These are phyloP conservation scores for Ophioninae sp. DNA, from an alignment of 2,888 invertebrate species.

Conservation along the genomic window DNA sequence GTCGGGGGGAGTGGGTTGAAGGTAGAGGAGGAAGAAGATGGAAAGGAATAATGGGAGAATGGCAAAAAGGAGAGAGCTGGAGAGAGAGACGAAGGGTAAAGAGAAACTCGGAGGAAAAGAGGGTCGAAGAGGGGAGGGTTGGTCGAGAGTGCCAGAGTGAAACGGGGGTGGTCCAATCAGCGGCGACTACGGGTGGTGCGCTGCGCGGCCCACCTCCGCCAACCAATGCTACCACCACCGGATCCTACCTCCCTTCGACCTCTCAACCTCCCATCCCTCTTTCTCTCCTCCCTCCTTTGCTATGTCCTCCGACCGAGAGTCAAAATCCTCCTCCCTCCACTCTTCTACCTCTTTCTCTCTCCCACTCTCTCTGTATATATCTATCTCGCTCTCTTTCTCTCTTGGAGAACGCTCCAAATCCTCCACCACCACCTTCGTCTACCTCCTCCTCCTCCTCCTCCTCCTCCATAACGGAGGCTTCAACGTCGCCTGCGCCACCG, in stretches of 20 bases:
- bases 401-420: slow-evolving; percentile 64
- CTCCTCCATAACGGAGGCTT: slow-evolving; percentile 66
- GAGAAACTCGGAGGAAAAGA: slow-evolving; percentile 60
- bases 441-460: slow-evolving; percentile 57
- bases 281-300: slow-evolving; percentile 55
- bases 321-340: slow-evolving; percentile 67
- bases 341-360: slow-evolving; percentile 65
- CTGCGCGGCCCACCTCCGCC: slow-evolving; percentile 71
- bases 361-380: slow-evolving; percentile 53
- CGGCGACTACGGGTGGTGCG: slow-evolving; percentile 77
- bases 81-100: slow-evolving; percentile 46
- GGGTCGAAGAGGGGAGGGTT: slow-evolving; percentile 69
- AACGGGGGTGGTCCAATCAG: slow-evolving; percentile 80
- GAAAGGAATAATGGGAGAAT: slow-evolving; percentile 30
- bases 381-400: slow-evolving; percentile 62
- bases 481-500: slow-evolving; percentile 68
- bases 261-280: slow-evolving; percentile 71
- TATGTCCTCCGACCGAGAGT: slow-evolving; percentile 57
- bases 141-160: slow-evolving; percentile 69
- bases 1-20: slow-evolving; percentile 58
- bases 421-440: slow-evolving; percentile 67
- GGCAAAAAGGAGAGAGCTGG: slow-evolving; percentile 12
- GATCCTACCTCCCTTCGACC: slow-evolving; percentile 64
- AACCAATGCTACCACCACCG: slow-evolving; percentile 67
- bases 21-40: slow-evolving; percentile 51